Percentiles rank a stretch among this genome's conserved stretches.
Evolutionary conservation across 2,797 vertebrate species (phyloP).

Genomic region (Danio jaintianensis): DNA sequence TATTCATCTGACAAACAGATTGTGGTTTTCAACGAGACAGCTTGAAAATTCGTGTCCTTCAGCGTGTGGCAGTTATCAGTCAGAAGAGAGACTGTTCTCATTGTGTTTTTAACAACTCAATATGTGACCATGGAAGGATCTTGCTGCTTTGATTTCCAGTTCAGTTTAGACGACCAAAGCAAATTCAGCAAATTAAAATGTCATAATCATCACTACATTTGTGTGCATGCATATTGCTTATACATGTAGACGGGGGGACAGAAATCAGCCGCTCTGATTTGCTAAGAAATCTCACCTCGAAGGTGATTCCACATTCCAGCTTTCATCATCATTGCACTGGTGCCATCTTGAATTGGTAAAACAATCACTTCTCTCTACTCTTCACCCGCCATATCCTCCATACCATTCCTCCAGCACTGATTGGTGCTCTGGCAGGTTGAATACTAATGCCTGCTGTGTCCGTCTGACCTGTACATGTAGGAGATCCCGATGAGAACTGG

Average conservation of each 20-base stretch:
- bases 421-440: slow-evolving; percentile 79
- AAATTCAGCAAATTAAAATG: background rate
- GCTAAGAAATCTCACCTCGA: background rate
- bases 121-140: background rate
- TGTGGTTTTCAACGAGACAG: slow-evolving; percentile 66
- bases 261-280: slow-evolving; percentile 22
- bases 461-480: slow-evolving; percentile 64
- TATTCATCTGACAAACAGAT: slow-evolving; percentile 68
- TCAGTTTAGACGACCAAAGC: background rate
- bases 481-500: slow-evolving; percentile 16
- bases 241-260: background rate
- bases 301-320: slow-evolving; percentile 6
- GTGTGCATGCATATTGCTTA: slow-evolving; percentile 4
- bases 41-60: slow-evolving; percentile 71
- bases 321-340: slow-evolving; percentile 36
- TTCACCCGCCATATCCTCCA: slow-evolving; percentile 67
- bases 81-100: slow-evolving; percentile 33
- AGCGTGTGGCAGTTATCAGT: slow-evolving; percentile 50
- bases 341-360: slow-evolving; percentile 65
- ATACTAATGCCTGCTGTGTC: slow-evolving; percentile 69
- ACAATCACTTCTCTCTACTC: slow-evolving; percentile 65
- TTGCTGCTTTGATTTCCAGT: background rate
- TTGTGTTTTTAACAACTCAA: slow-evolving; percentile 23
- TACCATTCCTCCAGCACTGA: slow-evolving; percentile 76
- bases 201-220: background rate